Percentiles rank a stretch among this genome's conserved stretches.
Evolutionary conservation across 92 coral and sea anemone species (phyloP).

Genomic region (Bergia sp.): DNA sequence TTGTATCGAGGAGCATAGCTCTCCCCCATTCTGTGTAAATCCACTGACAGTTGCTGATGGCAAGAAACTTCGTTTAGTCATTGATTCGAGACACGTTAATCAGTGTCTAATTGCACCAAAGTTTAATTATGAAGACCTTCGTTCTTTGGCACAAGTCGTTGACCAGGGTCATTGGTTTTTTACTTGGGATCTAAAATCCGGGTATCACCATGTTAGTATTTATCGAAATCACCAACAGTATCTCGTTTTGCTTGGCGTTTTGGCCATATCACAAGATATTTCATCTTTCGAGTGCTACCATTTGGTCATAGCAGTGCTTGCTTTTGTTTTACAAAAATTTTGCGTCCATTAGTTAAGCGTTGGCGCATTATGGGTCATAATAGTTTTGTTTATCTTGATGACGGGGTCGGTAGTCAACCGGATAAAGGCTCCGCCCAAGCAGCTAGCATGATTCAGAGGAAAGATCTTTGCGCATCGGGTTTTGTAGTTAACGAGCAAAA

Average conservation of each 20-base stretch:
- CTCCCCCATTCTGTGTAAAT: slow-evolving; percentile 63
- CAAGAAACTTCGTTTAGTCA: slow-evolving; percentile 63
- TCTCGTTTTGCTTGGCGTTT: slow-evolving; percentile 49
- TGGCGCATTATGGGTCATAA: too few relatives aligned
- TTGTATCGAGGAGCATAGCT: slow-evolving; percentile 56
- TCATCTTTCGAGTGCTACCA: too few relatives aligned
- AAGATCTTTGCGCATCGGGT: too few relatives aligned
- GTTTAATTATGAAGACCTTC: slow-evolving; percentile 65
- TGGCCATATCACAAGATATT: too few relatives aligned
- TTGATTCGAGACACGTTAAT: slow-evolving; percentile 64
- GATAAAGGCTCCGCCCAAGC: too few relatives aligned
- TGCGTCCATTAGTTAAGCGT: too few relatives aligned
- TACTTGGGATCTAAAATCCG: slow-evolving; percentile 64
- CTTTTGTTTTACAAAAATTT: too few relatives aligned
- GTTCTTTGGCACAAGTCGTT: slow-evolving; percentile 56
- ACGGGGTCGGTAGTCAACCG: too few relatives aligned
- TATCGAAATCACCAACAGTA: slow-evolving; percentile 51
- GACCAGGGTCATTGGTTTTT: slow-evolving; percentile 64
- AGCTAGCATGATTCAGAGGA: too few relatives aligned
- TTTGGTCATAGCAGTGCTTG: too few relatives aligned
- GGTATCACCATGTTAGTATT: slow-evolving; percentile 64
- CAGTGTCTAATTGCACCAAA: slow-evolving; percentile 41
- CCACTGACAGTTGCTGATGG: slow-evolving; percentile 70
- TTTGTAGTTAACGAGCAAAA: neutral
- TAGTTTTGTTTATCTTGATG: too few relatives aligned